Evolutionary conservation across 2,888 invertebrate species (phyloP).

Genomic region (Diaphora mendica): DNA sequence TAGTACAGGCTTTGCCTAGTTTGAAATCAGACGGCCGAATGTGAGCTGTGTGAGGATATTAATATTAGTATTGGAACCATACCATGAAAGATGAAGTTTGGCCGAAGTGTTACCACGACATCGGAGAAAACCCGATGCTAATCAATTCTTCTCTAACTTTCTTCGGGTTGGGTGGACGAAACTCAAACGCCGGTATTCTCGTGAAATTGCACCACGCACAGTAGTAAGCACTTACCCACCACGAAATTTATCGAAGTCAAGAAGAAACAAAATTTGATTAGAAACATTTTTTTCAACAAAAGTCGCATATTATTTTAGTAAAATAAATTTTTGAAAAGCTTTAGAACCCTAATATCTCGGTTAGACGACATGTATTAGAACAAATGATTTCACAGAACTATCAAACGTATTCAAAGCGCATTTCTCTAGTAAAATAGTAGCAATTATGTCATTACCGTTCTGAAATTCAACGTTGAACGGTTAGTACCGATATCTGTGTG

Average conservation of each 20-base stretch:
- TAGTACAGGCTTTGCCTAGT: too few species aligned
- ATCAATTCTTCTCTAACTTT: neutral
- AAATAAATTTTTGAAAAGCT: neutral
- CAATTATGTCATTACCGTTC: neutral
- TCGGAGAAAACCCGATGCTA: neutral
- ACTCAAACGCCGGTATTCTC: too few species aligned
- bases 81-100: too few species aligned
- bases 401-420: neutral
- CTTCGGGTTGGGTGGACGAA: too few species aligned
- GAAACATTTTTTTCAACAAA: neutral
- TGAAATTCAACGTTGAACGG: neutral
- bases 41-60: too few species aligned
- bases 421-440: neutral
- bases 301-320: neutral
- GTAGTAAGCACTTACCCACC: too few species aligned
- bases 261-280: neutral
- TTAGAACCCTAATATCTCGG: neutral
- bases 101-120: neutral
- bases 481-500: neutral
- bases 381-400: neutral
- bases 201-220: too few species aligned
- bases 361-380: slow-evolving; percentile 7
- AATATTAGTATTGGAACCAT: too few species aligned
- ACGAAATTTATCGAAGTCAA: too few species aligned
- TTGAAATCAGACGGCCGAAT: too few species aligned